Evolutionary conservation across 1,140 invertebrate species (phyloP).

Genomic region (Pemphigus obesinymphae): DNA sequence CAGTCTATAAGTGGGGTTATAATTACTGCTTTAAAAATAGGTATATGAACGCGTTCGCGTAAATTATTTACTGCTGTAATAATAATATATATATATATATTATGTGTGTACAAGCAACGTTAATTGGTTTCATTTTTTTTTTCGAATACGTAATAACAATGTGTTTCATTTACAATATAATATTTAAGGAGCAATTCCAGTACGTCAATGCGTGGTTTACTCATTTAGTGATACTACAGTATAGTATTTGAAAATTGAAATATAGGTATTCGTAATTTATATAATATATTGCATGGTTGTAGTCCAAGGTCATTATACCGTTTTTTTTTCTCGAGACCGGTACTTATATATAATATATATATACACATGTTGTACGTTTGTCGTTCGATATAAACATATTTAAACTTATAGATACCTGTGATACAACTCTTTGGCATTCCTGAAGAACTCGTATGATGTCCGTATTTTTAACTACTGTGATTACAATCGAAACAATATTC

Average conservation of each 20-base stretch:
- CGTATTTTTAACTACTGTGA: background rate
- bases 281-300: background rate
- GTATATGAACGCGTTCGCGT: background rate
- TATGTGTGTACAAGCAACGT: background rate
- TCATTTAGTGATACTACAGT: background rate
- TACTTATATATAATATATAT: too few relatives aligned
- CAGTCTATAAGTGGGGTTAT: background rate
- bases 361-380: background rate
- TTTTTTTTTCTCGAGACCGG: constrained; percentile 6
- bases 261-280: background rate
- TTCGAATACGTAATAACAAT: background rate
- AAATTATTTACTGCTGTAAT: background rate
- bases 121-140: background rate
- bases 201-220: background rate
- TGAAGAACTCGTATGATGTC: background rate
- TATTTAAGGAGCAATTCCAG: background rate
- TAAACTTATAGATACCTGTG: background rate
- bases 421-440: background rate
- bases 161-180: background rate
- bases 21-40: constrained; percentile 11
- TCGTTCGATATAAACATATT: background rate
- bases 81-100: background rate
- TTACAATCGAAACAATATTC: background rate
- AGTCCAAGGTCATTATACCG: constrained; percentile 30
- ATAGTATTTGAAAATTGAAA: background rate